phyloP scores from a whole-genome alignment of 2,797 vertebrate genomes.

The Meriones psammophilus region DNA sequence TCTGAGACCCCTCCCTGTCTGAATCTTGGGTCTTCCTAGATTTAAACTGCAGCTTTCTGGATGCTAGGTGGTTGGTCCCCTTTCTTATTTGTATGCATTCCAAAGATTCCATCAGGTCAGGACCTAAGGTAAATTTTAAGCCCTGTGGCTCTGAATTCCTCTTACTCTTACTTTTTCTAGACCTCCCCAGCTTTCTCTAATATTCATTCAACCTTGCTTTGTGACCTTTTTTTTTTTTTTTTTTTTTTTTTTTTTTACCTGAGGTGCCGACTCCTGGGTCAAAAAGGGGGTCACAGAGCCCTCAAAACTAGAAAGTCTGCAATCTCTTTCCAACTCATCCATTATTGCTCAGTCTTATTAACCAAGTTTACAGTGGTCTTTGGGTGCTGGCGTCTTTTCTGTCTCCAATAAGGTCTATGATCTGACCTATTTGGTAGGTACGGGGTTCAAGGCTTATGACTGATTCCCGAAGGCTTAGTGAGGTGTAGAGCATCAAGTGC shows the following conservation, averaged over 20 bases:
- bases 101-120: neutral
- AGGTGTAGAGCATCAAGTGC: fast-evolving
- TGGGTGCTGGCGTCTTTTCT: neutral
- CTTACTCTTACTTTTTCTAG: neutral
- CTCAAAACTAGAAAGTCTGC: neutral
- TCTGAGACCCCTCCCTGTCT: neutral
- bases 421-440: neutral
- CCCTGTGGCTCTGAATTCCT: neutral
- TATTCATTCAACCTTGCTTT: neutral
- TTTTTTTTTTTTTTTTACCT: neutral
- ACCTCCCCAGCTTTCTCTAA: neutral
- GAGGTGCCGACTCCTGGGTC: neutral
- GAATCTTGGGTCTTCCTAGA: neutral
- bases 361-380: neutral
- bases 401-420: neutral
- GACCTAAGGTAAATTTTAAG: neutral
- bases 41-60: neutral
- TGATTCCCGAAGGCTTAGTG: neutral
- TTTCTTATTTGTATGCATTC: fast-evolving
- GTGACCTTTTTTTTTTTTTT: neutral
- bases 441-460: neutral
- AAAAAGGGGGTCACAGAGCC: fast-evolving
- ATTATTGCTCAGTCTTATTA: neutral
- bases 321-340: neutral
- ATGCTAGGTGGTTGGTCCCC: neutral